Base-by-base conservation (phyloP, 2,113 vertebrate species). In the Serilophus lunatus region DNA sequence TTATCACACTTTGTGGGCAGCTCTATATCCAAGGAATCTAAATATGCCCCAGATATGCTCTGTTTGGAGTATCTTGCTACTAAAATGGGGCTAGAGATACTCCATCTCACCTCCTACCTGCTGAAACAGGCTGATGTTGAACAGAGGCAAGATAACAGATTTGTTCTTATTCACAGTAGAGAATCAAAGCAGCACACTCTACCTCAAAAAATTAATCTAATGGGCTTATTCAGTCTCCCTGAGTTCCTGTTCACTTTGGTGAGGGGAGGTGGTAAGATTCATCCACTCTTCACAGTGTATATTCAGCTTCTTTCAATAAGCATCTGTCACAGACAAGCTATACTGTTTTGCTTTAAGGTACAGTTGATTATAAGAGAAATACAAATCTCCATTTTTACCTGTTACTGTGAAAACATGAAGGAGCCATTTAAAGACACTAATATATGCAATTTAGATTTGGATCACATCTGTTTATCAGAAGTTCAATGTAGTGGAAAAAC, bases 81-180 rank as follows among this genome's bases (percentile, higher is more conserved):
- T 94, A 83, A 93, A 94, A 96, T 79, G 59, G 84, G 45, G 44
- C 57, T 96, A 92, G 86, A 91, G 28, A 45, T 24, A 85, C 20
- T 89, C 79, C 18, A 20, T 86, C 44, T 94, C 5, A 2, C 25
- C 18, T 88, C 31, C 72, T 80, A 63, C 60, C 60, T 74, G 70
- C 64, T 83, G 61, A 92, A 95, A 87, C 29, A 70, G 26, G 24
- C 20, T 66, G 85, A 51, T 35, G 44, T 5, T 14, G 38, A 72
- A 92, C 91, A 91, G 38, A 82, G 33, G 25, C 24, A 54, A 18
- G 42, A 29, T 29, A 72, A 82, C 8, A 74, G 40, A 90, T 84
- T 65, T 71, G 25, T 66, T 81, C 40, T 66, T 71, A 13, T 49
- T 82, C 44, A 31, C 61, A 40, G n/a, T 5, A n/a, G 40, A 68